These are phyloP conservation scores for Phalera bucephala DNA, from an alignment of 2,888 invertebrate genomes.

Conservation along the genomic window DNA sequence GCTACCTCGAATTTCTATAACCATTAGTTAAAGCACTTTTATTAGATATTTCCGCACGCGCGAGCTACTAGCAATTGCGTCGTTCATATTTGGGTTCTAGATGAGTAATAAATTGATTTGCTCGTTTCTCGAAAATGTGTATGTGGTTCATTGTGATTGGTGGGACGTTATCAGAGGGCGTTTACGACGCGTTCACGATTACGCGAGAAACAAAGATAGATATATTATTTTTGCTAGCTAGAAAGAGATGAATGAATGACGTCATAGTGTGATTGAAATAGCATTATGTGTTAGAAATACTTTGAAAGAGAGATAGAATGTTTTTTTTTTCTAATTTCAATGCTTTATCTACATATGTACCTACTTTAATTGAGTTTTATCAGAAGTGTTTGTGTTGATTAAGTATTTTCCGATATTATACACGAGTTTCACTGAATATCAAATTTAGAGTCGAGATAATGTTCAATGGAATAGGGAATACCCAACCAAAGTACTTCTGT, in stretches of 20 bases:
- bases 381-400: no score
- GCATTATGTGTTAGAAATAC: background rate
- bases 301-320: slow-evolving; percentile 10
- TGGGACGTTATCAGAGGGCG: slow-evolving; percentile 41
- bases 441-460: no score
- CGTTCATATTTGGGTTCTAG: slow-evolving; percentile 65
- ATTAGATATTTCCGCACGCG: slow-evolving; percentile 51
- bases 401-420: no score
- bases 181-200: slow-evolving; percentile 24
- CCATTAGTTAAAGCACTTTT: slow-evolving; percentile 54
- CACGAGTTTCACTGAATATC: no score
- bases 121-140: slow-evolving; percentile 49
- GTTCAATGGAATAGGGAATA: no score
- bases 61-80: slow-evolving; percentile 58
- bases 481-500: no score
- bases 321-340: no score
- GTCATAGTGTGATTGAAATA: slow-evolving; percentile 10
- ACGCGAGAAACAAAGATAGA: slow-evolving; percentile 30
- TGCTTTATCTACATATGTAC: no score
- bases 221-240: slow-evolving; percentile 6
- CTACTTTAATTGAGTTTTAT: background rate
- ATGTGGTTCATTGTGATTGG: slow-evolving; percentile 70
- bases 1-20: slow-evolving; percentile 40
- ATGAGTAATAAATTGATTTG: slow-evolving; percentile 49
- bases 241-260: slow-evolving; percentile 20